Evolutionary conservation across 2,888 invertebrate species (phyloP).

Genomic region (Standfussiana lucernea): DNA sequence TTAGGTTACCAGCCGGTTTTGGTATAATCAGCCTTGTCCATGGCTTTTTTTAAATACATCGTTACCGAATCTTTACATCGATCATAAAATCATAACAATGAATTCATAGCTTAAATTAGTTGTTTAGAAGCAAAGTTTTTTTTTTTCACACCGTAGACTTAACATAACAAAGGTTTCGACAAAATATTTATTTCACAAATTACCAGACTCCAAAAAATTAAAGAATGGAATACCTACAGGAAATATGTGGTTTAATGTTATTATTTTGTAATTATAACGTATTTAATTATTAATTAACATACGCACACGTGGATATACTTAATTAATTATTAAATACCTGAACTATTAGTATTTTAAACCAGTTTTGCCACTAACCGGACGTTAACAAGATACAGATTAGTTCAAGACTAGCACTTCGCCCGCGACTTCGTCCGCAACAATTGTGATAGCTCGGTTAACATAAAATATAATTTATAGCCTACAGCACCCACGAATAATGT

Average conservation of each 20-base stretch:
- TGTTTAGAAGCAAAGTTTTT: not conserved
- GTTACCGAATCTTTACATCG: not conserved
- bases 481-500: too few relatives aligned
- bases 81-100: not conserved
- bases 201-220: not conserved
- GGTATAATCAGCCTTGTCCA: slow-evolving; percentile 10
- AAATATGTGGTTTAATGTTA: not conserved
- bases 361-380: not conserved
- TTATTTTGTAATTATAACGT: not conserved
- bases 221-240: not conserved
- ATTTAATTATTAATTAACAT: not conserved
- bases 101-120: not conserved
- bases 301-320: not conserved
- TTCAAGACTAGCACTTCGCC: too few relatives aligned
- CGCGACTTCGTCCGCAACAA: too few relatives aligned
- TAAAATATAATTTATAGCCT: too few relatives aligned
- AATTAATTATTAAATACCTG: not conserved
- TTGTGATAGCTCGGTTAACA: too few relatives aligned
- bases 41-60: slow-evolving; percentile 11
- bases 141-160: not conserved
- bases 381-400: not conserved
- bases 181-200: not conserved
- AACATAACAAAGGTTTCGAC: not conserved
- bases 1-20: slow-evolving; percentile 7
- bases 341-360: not conserved